Conservation (phyloP, 2,113 vertebrate species). For the Sylvicapra grimmia region DNA sequence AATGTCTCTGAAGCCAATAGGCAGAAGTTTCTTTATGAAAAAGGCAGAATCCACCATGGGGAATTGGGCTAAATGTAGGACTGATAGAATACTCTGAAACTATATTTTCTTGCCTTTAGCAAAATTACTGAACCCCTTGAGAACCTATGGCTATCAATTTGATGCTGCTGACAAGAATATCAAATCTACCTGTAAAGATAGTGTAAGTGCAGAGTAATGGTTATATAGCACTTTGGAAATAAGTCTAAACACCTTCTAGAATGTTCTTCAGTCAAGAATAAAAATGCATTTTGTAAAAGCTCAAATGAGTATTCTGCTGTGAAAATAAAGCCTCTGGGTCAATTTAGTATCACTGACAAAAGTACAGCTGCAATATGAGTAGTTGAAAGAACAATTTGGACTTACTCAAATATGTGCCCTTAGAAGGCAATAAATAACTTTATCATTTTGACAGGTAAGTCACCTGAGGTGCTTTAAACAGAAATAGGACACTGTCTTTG, state of each 20-base stretch:
- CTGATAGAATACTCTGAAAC: not conserved
- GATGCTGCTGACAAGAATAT: not conserved
- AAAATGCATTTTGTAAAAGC: conserved; percentile 29
- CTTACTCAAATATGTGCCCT: conserved; percentile 49
- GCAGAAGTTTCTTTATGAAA: not conserved
- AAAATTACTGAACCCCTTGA: not conserved
- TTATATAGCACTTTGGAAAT: not conserved
- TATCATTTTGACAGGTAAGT: conserved; percentile 41
- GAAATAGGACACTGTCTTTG: conserved; percentile 22
- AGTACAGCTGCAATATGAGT: conserved; percentile 15
- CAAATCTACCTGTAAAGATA: not conserved
- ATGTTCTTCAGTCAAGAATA: not conserved
- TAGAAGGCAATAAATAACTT: conserved; percentile 50
- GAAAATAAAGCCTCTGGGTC: not conserved
- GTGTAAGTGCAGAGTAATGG: not conserved
- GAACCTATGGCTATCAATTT: not conserved
- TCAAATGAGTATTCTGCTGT: not conserved
- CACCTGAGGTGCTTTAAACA: conserved; percentile 40
- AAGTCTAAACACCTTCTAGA: not conserved
- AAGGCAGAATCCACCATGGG: not conserved
- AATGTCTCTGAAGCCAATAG: not conserved
- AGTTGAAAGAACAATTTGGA: conserved; percentile 23
- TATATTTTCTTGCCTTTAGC: not conserved
- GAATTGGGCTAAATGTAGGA: not conserved
- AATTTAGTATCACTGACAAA: conserved; percentile 24